These are phyloP conservation scores for Linurgus olivaceus DNA, from an alignment of 2,797 vertebrate species.

Conservation along the genomic window DNA sequence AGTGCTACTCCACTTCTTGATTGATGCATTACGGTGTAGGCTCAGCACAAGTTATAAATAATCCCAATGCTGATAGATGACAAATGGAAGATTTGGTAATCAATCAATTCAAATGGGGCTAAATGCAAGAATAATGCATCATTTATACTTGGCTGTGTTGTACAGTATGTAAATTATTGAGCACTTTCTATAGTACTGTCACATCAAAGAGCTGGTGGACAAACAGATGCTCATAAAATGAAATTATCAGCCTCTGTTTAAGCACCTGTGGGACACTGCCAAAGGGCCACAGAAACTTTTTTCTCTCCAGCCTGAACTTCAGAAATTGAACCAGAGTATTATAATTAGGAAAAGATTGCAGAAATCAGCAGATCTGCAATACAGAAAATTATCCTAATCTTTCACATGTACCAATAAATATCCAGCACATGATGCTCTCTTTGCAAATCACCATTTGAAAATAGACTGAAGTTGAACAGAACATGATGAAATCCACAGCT, in stretches of 20 bases:
- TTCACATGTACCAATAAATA: not conserved
- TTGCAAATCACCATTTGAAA: not conserved
- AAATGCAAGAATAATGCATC: conserved; percentile 72
- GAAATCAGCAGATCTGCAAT: not conserved
- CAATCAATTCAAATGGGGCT: conserved; percentile 71
- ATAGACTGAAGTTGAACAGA: not conserved
- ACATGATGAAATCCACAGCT: not conserved
- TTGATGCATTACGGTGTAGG: conserved; percentile 45
- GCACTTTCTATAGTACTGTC: not conserved
- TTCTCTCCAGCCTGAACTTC: not conserved
- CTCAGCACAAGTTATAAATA: conserved; percentile 76
- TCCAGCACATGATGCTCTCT: not conserved
- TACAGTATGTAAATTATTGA: conserved; percentile 61
- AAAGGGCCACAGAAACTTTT: not conserved
- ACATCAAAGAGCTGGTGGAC: conserved; percentile 12
- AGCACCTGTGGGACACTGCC: not conserved
- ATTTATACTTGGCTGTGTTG: conserved; percentile 42
- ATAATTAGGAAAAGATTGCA: not conserved
- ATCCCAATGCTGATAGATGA: conserved; percentile 58
- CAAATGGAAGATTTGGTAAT: conserved; percentile 57
- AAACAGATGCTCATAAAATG: not conserved
- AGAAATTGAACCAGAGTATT: not conserved
- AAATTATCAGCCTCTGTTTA: not conserved
- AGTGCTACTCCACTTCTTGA: conserved; percentile 68
- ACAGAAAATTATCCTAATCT: not conserved